Base-by-base conservation (phyloP, 2,113 vertebrate genomes). In the Galeopterus variegatus region DNA sequence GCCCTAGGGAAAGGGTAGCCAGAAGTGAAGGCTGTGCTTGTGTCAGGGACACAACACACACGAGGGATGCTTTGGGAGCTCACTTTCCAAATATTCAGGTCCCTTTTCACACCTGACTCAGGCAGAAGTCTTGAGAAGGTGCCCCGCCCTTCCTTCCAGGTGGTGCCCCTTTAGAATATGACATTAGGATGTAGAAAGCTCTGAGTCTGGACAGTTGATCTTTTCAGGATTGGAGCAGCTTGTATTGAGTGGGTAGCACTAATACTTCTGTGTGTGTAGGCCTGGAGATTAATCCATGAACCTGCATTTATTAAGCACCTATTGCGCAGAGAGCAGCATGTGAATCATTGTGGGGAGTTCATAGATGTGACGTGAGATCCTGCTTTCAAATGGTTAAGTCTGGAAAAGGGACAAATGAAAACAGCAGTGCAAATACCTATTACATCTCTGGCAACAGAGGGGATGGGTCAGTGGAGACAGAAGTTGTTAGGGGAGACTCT, bases 281-380 rank as follows among this genome's bases (percentile, higher is more conserved):
- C 41, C 1, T 15, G 23, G 52, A 58, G 60, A 10, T 17, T 5
- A 11, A 2, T 8, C 3, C 8, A 41, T 4, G 28, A 48, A 52
- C 36, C 18, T n/a, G n/a, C 18, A 1, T 36, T 80, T 76, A 21
- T 60, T 21, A 52, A 84, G 48, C 31, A 33, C 19, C 45, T 41
- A 0, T 31, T 70, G 17, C 17, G 13, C 5, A 58, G 9, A 62
- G 48, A 69, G 17, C 15, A 67, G 26, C 21, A 3, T 28, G 36
- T 70, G 41, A 69, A 48, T 81, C 3, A 3, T 8, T 45, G 15
- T 8, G 50, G 18, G 14, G 14, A 3, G 0, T 18, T 0, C 12
- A 4, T 0, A 12, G 48, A 6, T 24, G 17, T 17, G 23, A 73
- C 58, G 6, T 3, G 1, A 0, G 3, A 26, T 6, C 6, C 4